Evolutionary conservation across 2,797 vertebrate species (phyloP).

Genomic region (Acanthopagrus latus): DNA sequence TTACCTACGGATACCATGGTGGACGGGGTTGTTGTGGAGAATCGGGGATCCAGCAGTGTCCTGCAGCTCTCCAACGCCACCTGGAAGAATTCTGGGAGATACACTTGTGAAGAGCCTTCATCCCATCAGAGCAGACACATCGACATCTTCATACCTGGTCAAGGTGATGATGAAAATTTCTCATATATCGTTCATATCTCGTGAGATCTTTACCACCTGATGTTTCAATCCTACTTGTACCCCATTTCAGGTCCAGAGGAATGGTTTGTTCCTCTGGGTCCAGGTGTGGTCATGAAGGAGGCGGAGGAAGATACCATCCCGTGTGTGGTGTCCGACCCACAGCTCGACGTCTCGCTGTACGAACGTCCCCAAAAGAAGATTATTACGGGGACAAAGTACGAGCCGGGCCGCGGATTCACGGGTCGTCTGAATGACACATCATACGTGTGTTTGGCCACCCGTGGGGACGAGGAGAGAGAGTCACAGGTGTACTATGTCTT

Average conservation of each 20-base stretch:
- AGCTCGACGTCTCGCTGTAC: constrained; percentile 86
- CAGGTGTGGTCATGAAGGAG: constrained; percentile 88
- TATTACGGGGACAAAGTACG: constrained; percentile 72
- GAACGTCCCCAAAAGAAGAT: constrained; percentile 80
- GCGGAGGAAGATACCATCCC: constrained; percentile 86
- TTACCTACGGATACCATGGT: constrained; percentile 51
- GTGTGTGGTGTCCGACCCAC: constrained; percentile 90
- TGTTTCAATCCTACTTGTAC: neutral
- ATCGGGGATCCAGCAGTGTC: constrained; percentile 77
- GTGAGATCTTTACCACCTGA: neutral
- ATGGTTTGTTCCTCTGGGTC: constrained; percentile 84
- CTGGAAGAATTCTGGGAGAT: constrained; percentile 88
- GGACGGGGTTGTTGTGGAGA: constrained; percentile 62
- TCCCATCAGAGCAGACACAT: constrained; percentile 75
- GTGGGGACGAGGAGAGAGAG: constrained; percentile 80
- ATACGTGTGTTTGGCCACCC: constrained; percentile 86
- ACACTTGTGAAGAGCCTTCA: constrained; percentile 82
- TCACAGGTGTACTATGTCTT: constrained; percentile 90
- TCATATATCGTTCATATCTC: accelerated
- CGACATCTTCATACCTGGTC: constrained; percentile 91
- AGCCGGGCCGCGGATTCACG: constrained; percentile 88
- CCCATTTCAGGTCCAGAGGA: constrained; percentile 84
- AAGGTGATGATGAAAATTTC: constrained; percentile 79
- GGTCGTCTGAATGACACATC: constrained; percentile 89
- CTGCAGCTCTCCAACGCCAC: constrained; percentile 85